phyloP scores from a whole-genome alignment of 2,113 vertebrate genomes.

The Xenopus laevis region DNA sequence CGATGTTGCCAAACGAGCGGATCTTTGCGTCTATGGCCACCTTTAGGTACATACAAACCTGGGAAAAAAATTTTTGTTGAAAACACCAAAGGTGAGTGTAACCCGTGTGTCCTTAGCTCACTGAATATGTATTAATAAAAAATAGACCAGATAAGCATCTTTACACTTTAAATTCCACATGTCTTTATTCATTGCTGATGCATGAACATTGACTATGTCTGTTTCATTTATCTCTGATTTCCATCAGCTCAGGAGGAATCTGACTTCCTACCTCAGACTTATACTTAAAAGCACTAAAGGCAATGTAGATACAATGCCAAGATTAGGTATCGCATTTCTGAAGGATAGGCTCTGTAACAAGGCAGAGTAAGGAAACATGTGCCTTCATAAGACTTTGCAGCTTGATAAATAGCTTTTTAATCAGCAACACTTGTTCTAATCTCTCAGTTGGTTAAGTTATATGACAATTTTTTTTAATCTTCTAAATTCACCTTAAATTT shows the following conservation, averaged over 20 bases:
- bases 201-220: constrained; percentile 24
- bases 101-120: too few species aligned
- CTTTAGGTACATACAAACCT: too few species aligned
- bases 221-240: constrained; percentile 40
- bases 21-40: too few species aligned
- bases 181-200: constrained; percentile 7
- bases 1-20: too few species aligned
- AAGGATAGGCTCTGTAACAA: constrained; percentile 28
- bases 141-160: constrained; percentile 16
- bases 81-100: too few species aligned
- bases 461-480: constrained; percentile 45
- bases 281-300: constrained; percentile 53
- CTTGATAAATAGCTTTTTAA: constrained; percentile 50
- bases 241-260: constrained; percentile 26
- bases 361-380: constrained; percentile 48
- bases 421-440: constrained; percentile 45
- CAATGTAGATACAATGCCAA: constrained; percentile 33
- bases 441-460: constrained; percentile 45
- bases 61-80: too few species aligned
- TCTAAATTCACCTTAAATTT: constrained; percentile 52
- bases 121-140: constrained; percentile 24
- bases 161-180: constrained; percentile 25
- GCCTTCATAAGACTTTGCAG: constrained; percentile 41
- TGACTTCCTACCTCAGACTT: constrained; percentile 43
- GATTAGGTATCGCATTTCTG: constrained; percentile 49